Evolutionary conservation across 2,888 invertebrate genomes (phyloP).

Genomic region (Tiliacea aurago): DNA sequence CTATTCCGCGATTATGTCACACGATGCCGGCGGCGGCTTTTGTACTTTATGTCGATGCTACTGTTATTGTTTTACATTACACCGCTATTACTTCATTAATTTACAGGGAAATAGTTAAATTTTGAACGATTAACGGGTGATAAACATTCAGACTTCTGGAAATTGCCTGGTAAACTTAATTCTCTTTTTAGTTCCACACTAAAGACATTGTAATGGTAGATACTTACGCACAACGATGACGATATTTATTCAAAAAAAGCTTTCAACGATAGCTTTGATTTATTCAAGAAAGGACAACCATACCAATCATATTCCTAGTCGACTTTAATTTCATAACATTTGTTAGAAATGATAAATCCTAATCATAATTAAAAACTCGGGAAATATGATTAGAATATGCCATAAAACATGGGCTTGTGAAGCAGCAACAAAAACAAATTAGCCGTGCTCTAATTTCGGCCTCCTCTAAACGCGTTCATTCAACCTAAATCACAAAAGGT

Average conservation of each 20-base stretch:
- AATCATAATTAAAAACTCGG: constrained; percentile 34
- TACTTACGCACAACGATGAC: too few species aligned
- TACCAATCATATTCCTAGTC: not conserved
- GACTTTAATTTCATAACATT: constrained; percentile 19
- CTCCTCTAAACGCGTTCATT: constrained; percentile 67
- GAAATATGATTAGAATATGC: constrained; percentile 46
- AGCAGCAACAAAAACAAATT: constrained; percentile 65
- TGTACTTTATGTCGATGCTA: constrained; percentile 36
- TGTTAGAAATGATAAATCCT: constrained; percentile 24
- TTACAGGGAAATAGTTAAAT: constrained; percentile 38
- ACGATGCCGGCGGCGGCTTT: constrained; percentile 13
- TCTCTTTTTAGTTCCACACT: not conserved
- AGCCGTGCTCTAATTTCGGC: constrained; percentile 62
- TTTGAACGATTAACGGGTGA: constrained; percentile 1
- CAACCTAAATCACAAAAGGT: constrained; percentile 72
- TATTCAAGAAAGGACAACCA: not conserved
- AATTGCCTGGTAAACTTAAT: constrained; percentile 1
- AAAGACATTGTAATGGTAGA: not conserved
- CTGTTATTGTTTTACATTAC: constrained; percentile 56
- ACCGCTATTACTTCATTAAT: constrained; percentile 40
- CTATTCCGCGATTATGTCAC: constrained; percentile 25
- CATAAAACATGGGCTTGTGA: constrained; percentile 57
- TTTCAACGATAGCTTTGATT: too few species aligned
- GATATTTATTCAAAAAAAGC: not conserved
- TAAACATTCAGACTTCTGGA: not conserved